phyloP scores from a whole-genome alignment of 2,888 invertebrate species.

The Apotomis betuletana region DNA sequence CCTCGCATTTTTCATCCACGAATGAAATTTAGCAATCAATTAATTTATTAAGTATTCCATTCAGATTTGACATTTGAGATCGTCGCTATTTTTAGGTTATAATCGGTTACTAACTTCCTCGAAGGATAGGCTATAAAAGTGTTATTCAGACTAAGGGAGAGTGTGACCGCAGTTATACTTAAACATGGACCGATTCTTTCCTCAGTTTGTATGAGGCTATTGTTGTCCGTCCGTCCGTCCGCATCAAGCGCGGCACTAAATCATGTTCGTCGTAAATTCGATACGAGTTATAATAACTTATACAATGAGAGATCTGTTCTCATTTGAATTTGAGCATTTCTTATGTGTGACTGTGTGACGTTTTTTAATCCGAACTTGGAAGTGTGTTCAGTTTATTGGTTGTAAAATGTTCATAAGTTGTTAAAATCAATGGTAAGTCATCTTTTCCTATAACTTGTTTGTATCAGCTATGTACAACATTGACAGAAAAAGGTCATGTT shows the following conservation, averaged over 20 bases:
- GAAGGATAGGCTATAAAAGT: constrained; percentile 70
- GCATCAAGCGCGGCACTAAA: constrained; percentile 80
- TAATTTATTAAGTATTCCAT: constrained; percentile 8
- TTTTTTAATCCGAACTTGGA: constrained; percentile 44
- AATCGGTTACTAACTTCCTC: constrained; percentile 65
- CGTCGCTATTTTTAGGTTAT: constrained; percentile 30
- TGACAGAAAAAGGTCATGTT: constrained; percentile 4
- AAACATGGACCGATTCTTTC: constrained; percentile 69
- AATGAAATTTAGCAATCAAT: constrained; percentile 16
- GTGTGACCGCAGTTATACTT: constrained; percentile 78
- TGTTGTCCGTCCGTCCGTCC: constrained; percentile 78
- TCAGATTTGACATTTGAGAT: constrained; percentile 5
- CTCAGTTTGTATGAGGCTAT: constrained; percentile 70
- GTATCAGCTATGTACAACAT: constrained; percentile 5
- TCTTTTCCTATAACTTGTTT: constrained; percentile 4
- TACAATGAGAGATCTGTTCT: constrained; percentile 78
- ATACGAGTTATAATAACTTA: constrained; percentile 59
- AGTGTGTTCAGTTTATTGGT: constrained; percentile 29
- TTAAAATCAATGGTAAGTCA: constrained; percentile 22
- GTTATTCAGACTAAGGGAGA: constrained; percentile 57
- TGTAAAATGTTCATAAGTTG: constrained; percentile 28
- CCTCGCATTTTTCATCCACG: neutral
- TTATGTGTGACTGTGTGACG: constrained; percentile 53
- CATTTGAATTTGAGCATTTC: constrained; percentile 68
- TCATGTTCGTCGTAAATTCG: constrained; percentile 82